Conservation (phyloP, 2,797 vertebrate genomes). For the Anguilla obscura region DNA sequence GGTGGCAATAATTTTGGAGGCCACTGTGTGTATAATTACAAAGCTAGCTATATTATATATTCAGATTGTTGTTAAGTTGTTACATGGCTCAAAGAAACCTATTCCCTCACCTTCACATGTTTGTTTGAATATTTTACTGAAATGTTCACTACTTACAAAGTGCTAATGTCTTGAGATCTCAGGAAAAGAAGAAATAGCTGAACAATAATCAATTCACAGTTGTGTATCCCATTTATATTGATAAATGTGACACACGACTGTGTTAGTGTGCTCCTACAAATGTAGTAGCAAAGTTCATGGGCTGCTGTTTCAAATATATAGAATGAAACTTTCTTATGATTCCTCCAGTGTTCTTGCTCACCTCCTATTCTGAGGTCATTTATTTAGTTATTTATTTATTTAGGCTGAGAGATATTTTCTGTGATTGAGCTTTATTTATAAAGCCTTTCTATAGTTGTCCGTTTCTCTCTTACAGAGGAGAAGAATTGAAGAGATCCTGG, state of each 20-base stretch:
- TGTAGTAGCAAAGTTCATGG: too few species aligned
- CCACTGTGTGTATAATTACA: too few species aligned
- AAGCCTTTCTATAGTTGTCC: not conserved
- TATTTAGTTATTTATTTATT: not conserved
- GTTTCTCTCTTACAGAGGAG: constrained; percentile 53
- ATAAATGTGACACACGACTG: too few species aligned
- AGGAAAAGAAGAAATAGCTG: not conserved
- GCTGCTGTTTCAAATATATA: not conserved
- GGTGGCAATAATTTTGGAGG: too few species aligned
- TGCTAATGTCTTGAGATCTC: not conserved
- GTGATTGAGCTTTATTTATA: not conserved
- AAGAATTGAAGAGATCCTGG: constrained; percentile 59
- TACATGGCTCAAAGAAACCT: not conserved
- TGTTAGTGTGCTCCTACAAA: too few species aligned
- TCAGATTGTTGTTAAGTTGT: not conserved
- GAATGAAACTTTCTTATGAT: too few species aligned
- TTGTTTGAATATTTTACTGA: not conserved
- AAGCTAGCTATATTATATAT: too few species aligned
- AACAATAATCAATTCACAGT: not conserved
- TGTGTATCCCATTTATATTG: too few species aligned
- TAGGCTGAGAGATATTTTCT: not conserved
- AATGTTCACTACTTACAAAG: not conserved
- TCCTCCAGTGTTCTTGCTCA: too few species aligned
- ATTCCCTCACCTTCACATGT: not conserved
- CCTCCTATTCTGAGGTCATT: not conserved